Evolutionary conservation across 2,113 vertebrate genomes (phyloP).

Genomic region (Rhea pennata): DNA sequence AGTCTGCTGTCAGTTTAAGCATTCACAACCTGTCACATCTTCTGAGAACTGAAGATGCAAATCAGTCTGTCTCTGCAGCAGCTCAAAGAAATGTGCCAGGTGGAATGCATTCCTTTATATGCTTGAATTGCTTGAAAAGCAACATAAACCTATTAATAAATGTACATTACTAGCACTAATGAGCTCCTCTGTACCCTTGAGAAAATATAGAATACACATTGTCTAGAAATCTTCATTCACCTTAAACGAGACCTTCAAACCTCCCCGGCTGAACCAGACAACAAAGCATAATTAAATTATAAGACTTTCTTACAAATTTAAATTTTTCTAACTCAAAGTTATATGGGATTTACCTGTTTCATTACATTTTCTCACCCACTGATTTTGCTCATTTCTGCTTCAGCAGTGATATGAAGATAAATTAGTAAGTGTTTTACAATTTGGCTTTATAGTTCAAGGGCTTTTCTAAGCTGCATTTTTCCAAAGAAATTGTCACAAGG

Average conservation of each 20-base stretch:
- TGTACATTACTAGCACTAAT: background rate
- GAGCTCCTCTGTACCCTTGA: background rate
- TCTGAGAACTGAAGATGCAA: constrained; percentile 22
- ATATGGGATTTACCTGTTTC: background rate
- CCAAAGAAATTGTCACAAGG: background rate
- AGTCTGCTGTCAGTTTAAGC: constrained; percentile 41
- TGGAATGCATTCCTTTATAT: background rate
- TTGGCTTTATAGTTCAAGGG: background rate
- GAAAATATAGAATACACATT: background rate
- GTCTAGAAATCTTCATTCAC: background rate
- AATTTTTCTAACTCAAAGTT: background rate
- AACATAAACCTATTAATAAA: constrained; percentile 11
- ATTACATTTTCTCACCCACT: background rate
- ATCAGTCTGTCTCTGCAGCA: background rate
- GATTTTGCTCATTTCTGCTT: background rate
- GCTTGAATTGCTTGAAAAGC: background rate
- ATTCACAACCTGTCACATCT: constrained; percentile 45
- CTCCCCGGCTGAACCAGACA: background rate
- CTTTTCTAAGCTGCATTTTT: background rate
- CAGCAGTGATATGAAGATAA: background rate
- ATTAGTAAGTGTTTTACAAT: background rate
- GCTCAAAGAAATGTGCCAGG: background rate
- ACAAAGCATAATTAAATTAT: background rate
- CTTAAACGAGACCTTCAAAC: background rate
- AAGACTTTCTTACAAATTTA: background rate